Percentiles rank a stretch among this genome's conserved stretches.
These are phyloP conservation scores for Keiferia lycopersicella DNA, from an alignment of 2,888 invertebrate genomes.

Conservation along the genomic window DNA sequence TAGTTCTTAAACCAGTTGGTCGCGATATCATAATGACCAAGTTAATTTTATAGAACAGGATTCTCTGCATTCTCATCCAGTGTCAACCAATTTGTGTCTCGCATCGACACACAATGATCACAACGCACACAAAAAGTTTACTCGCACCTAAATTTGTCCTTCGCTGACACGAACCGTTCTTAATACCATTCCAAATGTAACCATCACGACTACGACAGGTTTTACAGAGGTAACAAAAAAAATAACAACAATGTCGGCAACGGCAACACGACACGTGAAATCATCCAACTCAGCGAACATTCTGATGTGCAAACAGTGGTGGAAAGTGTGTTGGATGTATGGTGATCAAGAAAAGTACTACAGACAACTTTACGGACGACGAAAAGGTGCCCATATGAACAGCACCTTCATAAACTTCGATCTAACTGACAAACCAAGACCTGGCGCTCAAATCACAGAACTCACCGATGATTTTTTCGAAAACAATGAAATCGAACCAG, in stretches of 20 bases:
- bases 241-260: slow-evolving; percentile 65
- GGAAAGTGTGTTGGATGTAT: slow-evolving; percentile 94
- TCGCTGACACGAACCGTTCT: slow-evolving; percentile 17
- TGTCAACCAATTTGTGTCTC: slow-evolving; percentile 17
- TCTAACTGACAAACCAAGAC: slow-evolving; percentile 61
- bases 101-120: slow-evolving; percentile 9
- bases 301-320: slow-evolving; percentile 93
- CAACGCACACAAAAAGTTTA: slow-evolving; percentile 14
- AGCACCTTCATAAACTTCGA: slow-evolving; percentile 62
- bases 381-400: slow-evolving; percentile 69
- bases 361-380: slow-evolving; percentile 88
- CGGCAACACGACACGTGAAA: slow-evolving; percentile 76
- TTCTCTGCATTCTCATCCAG: slow-evolving; percentile 12
- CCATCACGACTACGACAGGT: slow-evolving; percentile 21
- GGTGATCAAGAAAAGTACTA: slow-evolving; percentile 93
- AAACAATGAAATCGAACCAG: slow-evolving; percentile 65
- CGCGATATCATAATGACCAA: slow-evolving; percentile 8
- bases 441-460: slow-evolving; percentile 77
- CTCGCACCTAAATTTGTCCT: slow-evolving; percentile 26
- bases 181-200: slow-evolving; percentile 24
- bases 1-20: slow-evolving; percentile 4
- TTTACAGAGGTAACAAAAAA: slow-evolving; percentile 32
- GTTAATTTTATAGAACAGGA: slow-evolving; percentile 18
- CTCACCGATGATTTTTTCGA: slow-evolving; percentile 75
- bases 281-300: slow-evolving; percentile 85